Evolutionary conservation across 2,888 invertebrate genomes (phyloP).

Genomic region (Ophraella communa): DNA sequence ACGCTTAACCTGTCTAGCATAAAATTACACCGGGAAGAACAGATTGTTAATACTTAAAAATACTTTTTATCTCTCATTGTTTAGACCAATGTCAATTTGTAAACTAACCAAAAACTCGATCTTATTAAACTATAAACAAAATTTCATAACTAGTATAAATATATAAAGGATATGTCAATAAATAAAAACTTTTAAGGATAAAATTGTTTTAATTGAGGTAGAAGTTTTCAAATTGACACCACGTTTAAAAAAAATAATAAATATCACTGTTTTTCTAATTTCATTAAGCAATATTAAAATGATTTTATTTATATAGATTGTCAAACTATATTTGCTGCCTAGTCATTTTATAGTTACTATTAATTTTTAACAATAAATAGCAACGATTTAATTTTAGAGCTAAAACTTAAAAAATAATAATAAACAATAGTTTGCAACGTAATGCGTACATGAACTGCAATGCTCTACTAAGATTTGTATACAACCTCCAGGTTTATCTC

Average conservation of each 20-base stretch:
- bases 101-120: no score
- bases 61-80: background rate
- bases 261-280: conserved; percentile 8
- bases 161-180: no score
- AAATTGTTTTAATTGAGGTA: no score
- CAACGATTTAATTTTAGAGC: background rate
- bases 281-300: conserved; percentile 9
- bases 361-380: conserved; percentile 3
- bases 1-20: background rate
- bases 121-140: no score
- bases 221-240: background rate
- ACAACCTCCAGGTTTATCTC: conserved; percentile 3
- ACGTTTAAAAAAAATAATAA: conserved; percentile 11
- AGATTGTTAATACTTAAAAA: background rate
- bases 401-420: conserved; percentile 4
- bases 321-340: conserved; percentile 8
- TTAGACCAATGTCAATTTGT: no score
- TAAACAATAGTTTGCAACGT: conserved; percentile 2
- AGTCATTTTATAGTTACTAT: background rate
- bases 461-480: conserved; percentile 4
- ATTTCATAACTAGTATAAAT: no score
- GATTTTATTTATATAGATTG: conserved; percentile 6
- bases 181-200: no score
- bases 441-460: background rate
- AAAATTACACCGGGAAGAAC: background rate